These are phyloP conservation scores for Rhagologus leucostigma DNA, from an alignment of 2,113 vertebrate species.

Conservation along the genomic window DNA sequence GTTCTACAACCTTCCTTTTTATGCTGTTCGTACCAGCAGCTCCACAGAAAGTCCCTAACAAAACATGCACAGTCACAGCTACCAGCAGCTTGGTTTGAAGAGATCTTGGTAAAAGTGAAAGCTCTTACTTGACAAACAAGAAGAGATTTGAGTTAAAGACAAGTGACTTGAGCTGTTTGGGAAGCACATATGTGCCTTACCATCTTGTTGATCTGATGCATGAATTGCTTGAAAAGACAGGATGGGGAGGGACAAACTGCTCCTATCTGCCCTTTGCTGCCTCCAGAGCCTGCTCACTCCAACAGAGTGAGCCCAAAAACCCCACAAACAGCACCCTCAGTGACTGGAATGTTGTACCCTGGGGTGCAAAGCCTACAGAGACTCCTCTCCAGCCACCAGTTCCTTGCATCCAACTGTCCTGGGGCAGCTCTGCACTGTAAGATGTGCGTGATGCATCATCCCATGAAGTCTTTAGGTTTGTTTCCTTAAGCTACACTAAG, in stretches of 20 bases:
- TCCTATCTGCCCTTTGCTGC: neutral
- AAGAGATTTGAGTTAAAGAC: neutral
- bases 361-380: neutral
- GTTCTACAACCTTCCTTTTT: neutral
- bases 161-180: neutral
- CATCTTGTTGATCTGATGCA: neutral
- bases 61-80: neutral
- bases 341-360: rapidly evolving
- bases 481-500: neutral
- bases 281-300: neutral
- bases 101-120: neutral
- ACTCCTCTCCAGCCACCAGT: neutral
- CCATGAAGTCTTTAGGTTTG: neutral
- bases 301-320: neutral
- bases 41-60: neutral
- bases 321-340: neutral
- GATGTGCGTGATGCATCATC: neutral
- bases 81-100: neutral
- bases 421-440: neutral
- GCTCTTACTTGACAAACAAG: neutral
- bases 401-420: neutral
- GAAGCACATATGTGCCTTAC: neutral
- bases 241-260: neutral
- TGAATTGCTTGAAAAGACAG: neutral
- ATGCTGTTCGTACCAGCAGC: neutral